Conservation (phyloP, 2,888 invertebrate species). For the Trileptium ribeirensis region DNA sequence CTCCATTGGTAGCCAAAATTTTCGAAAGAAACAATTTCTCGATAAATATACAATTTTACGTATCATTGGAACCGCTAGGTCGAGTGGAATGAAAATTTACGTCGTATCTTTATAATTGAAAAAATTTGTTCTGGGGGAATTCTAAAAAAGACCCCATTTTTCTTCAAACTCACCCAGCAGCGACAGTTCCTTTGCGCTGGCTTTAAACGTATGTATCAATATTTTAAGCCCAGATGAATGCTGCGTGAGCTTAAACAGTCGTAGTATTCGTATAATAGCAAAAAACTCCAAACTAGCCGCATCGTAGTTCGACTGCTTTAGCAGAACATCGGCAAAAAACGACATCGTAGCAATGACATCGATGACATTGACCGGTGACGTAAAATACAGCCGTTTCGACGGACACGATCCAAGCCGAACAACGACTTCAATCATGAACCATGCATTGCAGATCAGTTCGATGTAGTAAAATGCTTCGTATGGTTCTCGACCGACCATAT, state of each 20-base stretch:
- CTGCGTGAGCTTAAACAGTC: conserved; percentile 74
- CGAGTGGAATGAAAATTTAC: too few species aligned
- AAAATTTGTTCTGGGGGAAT: too few species aligned
- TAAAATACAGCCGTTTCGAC: conserved; percentile 60
- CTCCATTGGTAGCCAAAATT: too few species aligned
- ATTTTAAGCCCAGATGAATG: conserved; percentile 90
- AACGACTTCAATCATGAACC: conserved; percentile 86
- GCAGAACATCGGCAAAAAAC: conserved; percentile 77
- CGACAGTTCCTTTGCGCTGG: conserved; percentile 79
- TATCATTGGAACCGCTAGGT: too few species aligned
- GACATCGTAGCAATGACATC: conserved; percentile 84
- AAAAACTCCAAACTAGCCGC: conserved; percentile 68
- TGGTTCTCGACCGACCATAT: conserved; percentile 44
- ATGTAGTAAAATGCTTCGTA: conserved; percentile 73
- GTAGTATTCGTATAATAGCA: conserved; percentile 83
- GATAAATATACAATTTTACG: too few species aligned
- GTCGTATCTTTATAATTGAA: too few species aligned
- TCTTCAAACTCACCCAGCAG: conserved; percentile 60
- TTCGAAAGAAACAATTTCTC: too few species aligned
- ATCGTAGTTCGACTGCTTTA: conserved; percentile 46
- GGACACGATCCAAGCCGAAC: conserved; percentile 44
- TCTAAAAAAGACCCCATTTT: too few species aligned
- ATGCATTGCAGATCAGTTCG: conserved; percentile 83
- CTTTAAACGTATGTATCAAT: conserved; percentile 87
- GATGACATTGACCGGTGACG: conserved; percentile 83